Conservation (phyloP, 2,888 invertebrate genomes). For the Osmoderma eremita region DNA sequence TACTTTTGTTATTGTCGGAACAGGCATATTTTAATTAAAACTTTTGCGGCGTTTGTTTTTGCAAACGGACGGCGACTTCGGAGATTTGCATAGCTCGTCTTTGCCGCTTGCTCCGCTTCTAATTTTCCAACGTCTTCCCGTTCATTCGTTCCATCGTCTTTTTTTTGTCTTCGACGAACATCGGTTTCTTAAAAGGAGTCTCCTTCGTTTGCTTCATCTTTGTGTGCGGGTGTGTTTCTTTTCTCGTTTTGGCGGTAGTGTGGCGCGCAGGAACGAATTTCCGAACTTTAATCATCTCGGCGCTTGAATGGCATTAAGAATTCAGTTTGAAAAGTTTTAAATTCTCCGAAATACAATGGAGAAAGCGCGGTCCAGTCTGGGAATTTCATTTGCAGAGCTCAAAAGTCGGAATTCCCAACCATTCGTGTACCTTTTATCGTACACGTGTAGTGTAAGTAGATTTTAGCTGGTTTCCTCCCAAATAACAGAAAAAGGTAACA, state of each 20-base stretch:
- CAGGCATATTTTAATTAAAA: constrained; percentile 52
- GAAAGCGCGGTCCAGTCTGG: not conserved
- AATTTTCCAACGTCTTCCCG: constrained; percentile 19
- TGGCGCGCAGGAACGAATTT: constrained; percentile 29
- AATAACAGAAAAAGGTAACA: not conserved
- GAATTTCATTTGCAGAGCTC: constrained; percentile 14
- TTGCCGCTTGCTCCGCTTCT: constrained; percentile 28
- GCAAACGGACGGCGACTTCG: constrained; percentile 26
- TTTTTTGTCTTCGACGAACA: constrained; percentile 10
- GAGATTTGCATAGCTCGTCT: constrained; percentile 32
- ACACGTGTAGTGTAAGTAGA: not conserved
- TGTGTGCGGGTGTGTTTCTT: constrained; percentile 2
- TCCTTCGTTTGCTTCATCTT: not conserved
- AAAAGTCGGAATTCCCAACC: not conserved
- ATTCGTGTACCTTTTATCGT: not conserved
- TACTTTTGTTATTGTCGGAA: constrained; percentile 51
- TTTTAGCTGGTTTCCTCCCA: not conserved
- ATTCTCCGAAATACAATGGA: constrained; percentile 21
- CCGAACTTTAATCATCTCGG: constrained; percentile 35
- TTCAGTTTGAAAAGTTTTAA: constrained; percentile 31
- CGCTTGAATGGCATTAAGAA: constrained; percentile 33
- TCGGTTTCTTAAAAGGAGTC: constrained; percentile 14
- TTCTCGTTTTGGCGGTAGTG: constrained; percentile 8
- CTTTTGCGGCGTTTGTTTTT: constrained; percentile 38
- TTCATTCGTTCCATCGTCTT: not conserved